A percentile compares a stretch with the other conserved stretches of the same genome.
These are phyloP conservation scores for Cynopterus brachyotis DNA, from an alignment of 2,113 vertebrate genomes.

Conservation along the genomic window DNA sequence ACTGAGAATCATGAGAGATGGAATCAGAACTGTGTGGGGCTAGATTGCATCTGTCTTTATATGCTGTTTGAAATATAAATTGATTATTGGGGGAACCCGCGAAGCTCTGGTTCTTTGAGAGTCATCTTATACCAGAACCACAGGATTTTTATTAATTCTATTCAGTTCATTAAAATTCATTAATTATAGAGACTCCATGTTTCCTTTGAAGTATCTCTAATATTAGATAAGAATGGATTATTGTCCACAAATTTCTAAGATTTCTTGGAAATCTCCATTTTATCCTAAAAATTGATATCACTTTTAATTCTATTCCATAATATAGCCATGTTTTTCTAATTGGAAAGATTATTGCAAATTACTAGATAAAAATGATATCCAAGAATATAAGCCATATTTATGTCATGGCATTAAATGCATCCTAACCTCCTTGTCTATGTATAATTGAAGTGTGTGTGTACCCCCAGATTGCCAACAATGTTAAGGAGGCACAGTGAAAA, in stretches of 20 bases:
- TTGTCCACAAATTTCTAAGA: background rate
- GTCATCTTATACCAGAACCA: background rate
- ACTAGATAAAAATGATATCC: background rate
- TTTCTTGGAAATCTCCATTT: background rate
- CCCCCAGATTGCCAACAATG: background rate
- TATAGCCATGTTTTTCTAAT: background rate
- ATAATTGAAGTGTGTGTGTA: background rate
- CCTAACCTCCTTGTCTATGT: background rate
- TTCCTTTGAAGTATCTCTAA: background rate
- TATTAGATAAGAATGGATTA: background rate
- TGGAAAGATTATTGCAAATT: background rate
- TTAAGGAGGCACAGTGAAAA: background rate
- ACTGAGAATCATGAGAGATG: background rate
- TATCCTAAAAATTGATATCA: background rate
- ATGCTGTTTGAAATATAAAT: background rate
- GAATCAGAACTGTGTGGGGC: background rate
- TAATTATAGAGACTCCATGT: background rate
- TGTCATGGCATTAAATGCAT: background rate
- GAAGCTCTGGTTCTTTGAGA: background rate
- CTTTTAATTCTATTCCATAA: background rate
- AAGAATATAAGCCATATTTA: background rate
- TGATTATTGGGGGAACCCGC: background rate
- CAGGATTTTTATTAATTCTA: background rate
- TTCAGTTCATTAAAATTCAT: background rate
- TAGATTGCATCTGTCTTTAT: background rate